Base-by-base conservation (phyloP, 2,113 vertebrate genomes). In the Myiozetetes cayanensis region DNA sequence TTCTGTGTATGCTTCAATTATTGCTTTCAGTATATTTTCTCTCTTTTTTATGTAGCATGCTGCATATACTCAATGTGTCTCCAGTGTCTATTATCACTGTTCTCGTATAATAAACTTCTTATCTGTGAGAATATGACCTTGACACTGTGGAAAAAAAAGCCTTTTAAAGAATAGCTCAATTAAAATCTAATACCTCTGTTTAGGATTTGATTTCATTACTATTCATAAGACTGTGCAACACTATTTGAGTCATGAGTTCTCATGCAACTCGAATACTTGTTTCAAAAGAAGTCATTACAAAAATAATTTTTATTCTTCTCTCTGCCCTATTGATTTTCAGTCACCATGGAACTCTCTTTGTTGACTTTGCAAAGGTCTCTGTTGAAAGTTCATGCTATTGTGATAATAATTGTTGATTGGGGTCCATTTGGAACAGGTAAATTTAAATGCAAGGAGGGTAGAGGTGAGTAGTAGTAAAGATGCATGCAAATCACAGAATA, bases 161-260 rank as follows among this genome's bases (percentile, higher is more conserved):
- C 76, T 94, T 98, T 98, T 97, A 97, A 98, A 98, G 96, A 97
- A 98, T 97, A 97, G 97, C 97, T 97, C 98, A 98, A 97, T 98
- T 98, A 98, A 98, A 98, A 98, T 89, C 94, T 93, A 96, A 97
- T 97, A 96, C 94, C 90, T 97, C 95, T 96, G 90, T 92, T 97
- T 97, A 97, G 96, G 96, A 96, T 97, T 98, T 97, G 93, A 96
- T 96, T 96, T 97, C 97, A 98, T 98, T 97, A 98, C 94, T 98
- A 98, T 98, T 98, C 97, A 97, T 97, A 96, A 97, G 97, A 92
- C 65, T 59, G 73, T 71, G 75, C 83, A 94, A 87, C 78, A 46
- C n/a, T 80, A 39, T 93, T 85, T 43, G 77, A 97, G 80, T 87
- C 96, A 96, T 25, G 47, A 93, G 90, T 94, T 96, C 89, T 84